phyloP scores from a whole-genome alignment of 1,140 invertebrate species.

The Carposina sasakii region DNA sequence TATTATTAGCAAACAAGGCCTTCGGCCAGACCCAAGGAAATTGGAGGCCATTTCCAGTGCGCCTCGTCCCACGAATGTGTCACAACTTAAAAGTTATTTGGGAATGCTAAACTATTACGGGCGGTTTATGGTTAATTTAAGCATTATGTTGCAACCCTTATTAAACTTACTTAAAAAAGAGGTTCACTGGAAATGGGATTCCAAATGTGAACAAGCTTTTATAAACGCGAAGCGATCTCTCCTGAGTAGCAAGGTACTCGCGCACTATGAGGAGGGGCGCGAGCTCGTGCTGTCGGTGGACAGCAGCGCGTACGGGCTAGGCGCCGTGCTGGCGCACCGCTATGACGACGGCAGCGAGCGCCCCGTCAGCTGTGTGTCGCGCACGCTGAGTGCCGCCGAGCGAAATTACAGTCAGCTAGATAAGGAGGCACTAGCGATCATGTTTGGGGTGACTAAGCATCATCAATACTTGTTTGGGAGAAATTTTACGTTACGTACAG shows the following conservation, averaged over 20 bases:
- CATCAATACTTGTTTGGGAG: constrained; percentile 64
- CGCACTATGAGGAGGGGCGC: constrained; percentile 49
- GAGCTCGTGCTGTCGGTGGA: constrained; percentile 63
- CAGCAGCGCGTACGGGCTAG: constrained; percentile 65
- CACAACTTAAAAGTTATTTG: constrained; percentile 30
- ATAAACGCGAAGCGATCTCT: constrained; percentile 13
- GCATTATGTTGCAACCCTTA: constrained; percentile 26
- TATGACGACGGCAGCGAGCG: constrained; percentile 42
- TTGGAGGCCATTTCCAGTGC: constrained; percentile 23
- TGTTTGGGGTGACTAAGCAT: constrained; percentile 68
- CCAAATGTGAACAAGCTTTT: constrained; percentile 21
- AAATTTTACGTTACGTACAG: constrained; percentile 64
- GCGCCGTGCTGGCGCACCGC: constrained; percentile 62
- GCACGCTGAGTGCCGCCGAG: constrained; percentile 60
- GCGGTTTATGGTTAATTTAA: constrained; percentile 31
- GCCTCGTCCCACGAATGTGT: constrained; percentile 19
- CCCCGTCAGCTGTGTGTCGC: constrained; percentile 67
- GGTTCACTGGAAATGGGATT: constrained; percentile 21
- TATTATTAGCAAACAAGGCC: constrained; percentile 20
- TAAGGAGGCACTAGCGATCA: constrained; percentile 69
- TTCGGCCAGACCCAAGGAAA: constrained; percentile 10
- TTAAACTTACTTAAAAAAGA: constrained; percentile 26
- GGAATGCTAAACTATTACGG: constrained; percentile 37
- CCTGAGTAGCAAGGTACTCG: constrained; percentile 22
- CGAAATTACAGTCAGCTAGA: constrained; percentile 71